Percentiles rank a stretch among this genome's conserved stretches.
Conservation (phyloP, 2,888 invertebrate species). For the Drosophila nr. perissopoda region DNA sequence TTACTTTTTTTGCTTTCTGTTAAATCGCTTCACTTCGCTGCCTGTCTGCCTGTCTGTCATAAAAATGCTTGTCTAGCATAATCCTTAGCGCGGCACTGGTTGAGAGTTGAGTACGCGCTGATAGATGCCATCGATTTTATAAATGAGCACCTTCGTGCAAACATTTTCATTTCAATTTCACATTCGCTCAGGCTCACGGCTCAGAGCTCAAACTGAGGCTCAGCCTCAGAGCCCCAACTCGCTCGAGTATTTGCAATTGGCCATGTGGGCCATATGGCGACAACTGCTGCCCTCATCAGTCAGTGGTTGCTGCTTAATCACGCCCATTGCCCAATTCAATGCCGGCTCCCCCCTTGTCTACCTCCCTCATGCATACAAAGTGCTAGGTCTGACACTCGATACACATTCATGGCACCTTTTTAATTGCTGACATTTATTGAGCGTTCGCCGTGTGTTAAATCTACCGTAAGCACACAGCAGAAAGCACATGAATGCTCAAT, state of each 20-base stretch:
- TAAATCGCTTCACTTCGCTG: conserved; percentile 3
- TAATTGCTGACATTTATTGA: conserved; percentile 78
- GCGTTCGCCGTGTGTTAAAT: conserved; percentile 65
- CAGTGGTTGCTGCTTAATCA: conserved; percentile 46
- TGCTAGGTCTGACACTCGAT: conserved; percentile 46
- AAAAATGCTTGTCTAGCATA: background rate
- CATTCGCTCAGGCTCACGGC: conserved; percentile 9
- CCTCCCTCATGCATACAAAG: conserved; percentile 9
- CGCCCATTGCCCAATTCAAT: conserved; percentile 30
- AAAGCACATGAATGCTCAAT: conserved; percentile 18
- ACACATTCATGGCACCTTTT: conserved; percentile 72
- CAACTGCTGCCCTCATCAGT: conserved; percentile 31
- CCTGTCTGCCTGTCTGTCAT: background rate
- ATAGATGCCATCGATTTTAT: conserved; percentile 26
- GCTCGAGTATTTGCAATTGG: conserved; percentile 33
- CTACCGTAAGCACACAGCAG: conserved; percentile 61
- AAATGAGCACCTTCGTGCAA: conserved; percentile 35
- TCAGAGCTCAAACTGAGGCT: background rate
- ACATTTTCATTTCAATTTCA: conserved; percentile 36
- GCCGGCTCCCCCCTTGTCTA: background rate
- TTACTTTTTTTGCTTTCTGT: background rate
- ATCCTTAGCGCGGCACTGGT: background rate
- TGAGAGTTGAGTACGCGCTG: background rate
- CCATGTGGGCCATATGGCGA: conserved; percentile 7
- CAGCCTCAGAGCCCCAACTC: conserved; percentile 4